phyloP scores from a whole-genome alignment of 2,113 vertebrate genomes.

The Urocitellus parryii region DNA sequence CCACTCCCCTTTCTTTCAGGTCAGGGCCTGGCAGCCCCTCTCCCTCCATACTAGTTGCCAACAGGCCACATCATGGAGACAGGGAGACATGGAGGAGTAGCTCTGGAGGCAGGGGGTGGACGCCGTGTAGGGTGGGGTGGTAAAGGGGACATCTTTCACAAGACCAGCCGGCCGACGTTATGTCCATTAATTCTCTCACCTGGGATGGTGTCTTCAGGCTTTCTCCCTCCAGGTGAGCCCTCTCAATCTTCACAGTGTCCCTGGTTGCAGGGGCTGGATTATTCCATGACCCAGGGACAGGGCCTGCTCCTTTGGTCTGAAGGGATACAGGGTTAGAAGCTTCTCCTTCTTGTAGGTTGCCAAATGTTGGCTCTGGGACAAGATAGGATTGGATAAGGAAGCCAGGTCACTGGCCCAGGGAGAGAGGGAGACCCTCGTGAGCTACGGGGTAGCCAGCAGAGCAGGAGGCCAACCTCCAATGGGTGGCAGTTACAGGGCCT shows the following conservation, averaged over 20 bases:
- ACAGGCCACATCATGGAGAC: background rate
- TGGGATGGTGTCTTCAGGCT: background rate
- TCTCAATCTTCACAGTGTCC: background rate
- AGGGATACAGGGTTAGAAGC: background rate
- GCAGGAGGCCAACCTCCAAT: background rate
- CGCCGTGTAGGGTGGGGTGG: background rate
- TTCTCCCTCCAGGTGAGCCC: background rate
- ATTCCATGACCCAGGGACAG: background rate
- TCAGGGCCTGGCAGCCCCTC: background rate
- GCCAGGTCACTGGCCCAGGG: background rate
- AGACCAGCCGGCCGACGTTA: background rate
- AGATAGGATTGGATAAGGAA: background rate
- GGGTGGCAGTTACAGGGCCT: background rate
- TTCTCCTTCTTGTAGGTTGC: background rate
- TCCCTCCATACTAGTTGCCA: background rate
- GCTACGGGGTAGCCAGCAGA: background rate
- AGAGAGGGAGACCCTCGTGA: background rate
- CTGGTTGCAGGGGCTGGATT: background rate
- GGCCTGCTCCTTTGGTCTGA: background rate
- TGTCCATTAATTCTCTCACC: background rate
- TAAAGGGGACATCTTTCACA: background rate
- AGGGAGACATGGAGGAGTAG: too few species aligned
- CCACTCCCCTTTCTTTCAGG: background rate
- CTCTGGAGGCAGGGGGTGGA: background rate
- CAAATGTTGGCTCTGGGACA: background rate